Conservation (phyloP, 2,888 invertebrate species). For the Yponomeuta cagnagella region DNA sequence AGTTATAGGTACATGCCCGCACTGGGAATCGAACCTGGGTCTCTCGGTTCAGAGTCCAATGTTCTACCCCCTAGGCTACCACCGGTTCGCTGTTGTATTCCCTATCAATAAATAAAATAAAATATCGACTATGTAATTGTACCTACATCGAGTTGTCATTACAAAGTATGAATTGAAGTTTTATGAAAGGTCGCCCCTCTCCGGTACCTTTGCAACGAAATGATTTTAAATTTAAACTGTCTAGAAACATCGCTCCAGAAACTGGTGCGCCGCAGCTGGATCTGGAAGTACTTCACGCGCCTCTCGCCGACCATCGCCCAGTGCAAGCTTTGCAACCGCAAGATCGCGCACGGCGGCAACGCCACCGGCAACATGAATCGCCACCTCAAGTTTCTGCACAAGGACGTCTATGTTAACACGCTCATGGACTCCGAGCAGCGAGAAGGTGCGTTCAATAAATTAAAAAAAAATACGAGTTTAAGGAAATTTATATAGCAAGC, state of each 20-base stretch:
- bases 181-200: no score
- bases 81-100: no score
- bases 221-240: not conserved
- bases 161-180: no score
- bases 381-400: constrained; percentile 64
- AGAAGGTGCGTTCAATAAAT: not conserved
- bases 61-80: no score
- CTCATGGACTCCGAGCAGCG: constrained; percentile 25
- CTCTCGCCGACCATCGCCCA: constrained; percentile 51
- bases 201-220: no score
- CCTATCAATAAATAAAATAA: no score
- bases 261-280: constrained; percentile 44
- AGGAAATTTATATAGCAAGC: no score
- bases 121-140: no score
- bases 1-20: no score
- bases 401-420: constrained; percentile 21
- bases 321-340: constrained; percentile 59
- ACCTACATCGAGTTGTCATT: no score
- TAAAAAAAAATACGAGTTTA: not conserved
- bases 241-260: not conserved
- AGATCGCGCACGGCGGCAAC: constrained; percentile 64
- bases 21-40: no score
- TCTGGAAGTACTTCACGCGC: constrained; percentile 63
- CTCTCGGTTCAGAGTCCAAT: no score
- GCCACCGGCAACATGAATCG: constrained; percentile 70